Evolutionary conservation across 1,140 invertebrate species (phyloP), one percentile per base, ranked within the genome.

Genomic region (Sycobia sp.): DNA sequence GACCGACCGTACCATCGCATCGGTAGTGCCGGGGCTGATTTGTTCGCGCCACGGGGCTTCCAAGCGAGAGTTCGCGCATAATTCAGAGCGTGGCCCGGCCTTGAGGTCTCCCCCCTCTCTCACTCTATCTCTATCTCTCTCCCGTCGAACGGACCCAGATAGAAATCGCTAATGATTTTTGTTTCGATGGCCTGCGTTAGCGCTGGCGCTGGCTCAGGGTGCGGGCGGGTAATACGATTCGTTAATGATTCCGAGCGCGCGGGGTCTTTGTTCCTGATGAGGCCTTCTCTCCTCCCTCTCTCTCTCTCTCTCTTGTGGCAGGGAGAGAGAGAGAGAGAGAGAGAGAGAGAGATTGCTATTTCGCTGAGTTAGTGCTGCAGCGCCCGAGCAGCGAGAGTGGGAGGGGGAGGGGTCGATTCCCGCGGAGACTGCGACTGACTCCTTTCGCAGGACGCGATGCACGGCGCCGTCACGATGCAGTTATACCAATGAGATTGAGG

Each of bases 151-250:
- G 72, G 75, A 78, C 76, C 78, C 76, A 80, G 79, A 81, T 77
- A 77, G 74, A 80, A 80, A 80, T 81, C 78, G 75, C 79, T 80
- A 81, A 80, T 78, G 71, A 76, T 76, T 81, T n/a, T 80, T 80
- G 76, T 78, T 80, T 78, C 75, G 73, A 72, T 60, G 56, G 60
- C 53, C 53, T 63, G 62, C n/a, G n/a, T n/a, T n/a, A 59, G 66
- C 69, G 65, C 57, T 36, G 63, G 39, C 56, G 61, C 69, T 29
- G 51, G 50, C 46, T 63, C 61, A n/a, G n/a, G n/a, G n/a, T n/a
- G n/a, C n/a, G n/a, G n/a, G n/a, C n/a, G 53, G 68, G 69, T 80
- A 80, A 79, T n/a, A n/a, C 76, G 75, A 79, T 76, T 78, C 67
- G 63, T 74, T 80, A 80, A 81, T 79, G 77, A 78, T 78, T 75